A percentile compares a stretch with the other conserved stretches of the same genome.
These are phyloP conservation scores for Periparus ater DNA, from an alignment of 2,797 vertebrate genomes.

Conservation along the genomic window DNA sequence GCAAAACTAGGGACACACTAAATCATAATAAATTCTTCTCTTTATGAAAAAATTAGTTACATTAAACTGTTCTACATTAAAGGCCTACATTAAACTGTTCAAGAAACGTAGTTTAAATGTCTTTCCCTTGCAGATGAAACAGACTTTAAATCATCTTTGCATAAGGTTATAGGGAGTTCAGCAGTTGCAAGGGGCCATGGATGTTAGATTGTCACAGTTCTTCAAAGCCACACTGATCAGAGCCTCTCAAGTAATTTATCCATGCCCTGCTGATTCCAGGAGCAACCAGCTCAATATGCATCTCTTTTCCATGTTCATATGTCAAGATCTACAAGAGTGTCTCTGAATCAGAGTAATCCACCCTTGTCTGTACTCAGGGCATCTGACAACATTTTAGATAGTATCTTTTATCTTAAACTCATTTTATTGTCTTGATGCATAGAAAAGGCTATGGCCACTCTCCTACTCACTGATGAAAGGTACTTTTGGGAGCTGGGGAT, in stretches of 20 bases:
- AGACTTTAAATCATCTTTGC: neutral
- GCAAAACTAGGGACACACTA: neutral
- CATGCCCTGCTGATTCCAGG: neutral
- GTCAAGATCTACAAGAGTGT: neutral
- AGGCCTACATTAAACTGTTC: neutral
- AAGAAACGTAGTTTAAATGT: neutral
- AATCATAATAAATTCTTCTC: neutral
- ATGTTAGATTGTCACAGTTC: neutral
- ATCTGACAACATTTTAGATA: neutral
- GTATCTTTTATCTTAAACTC: neutral
- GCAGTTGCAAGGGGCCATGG: neutral
- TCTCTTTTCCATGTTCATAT: neutral
- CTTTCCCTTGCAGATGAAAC: neutral
- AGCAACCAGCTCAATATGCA: neutral
- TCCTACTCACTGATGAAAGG: neutral
- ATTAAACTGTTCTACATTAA: neutral
- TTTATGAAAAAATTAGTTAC: neutral
- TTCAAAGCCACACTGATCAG: neutral
- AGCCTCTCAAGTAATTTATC: neutral
- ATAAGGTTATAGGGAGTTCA: neutral
- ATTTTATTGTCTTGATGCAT: neutral
- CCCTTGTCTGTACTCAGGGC: neutral
- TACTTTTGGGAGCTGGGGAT: fast-evolving
- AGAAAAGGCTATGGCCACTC: neutral
- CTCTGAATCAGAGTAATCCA: neutral